Conservation (phyloP, 2,888 invertebrate genomes). For the Ephialtes manifestator region DNA sequence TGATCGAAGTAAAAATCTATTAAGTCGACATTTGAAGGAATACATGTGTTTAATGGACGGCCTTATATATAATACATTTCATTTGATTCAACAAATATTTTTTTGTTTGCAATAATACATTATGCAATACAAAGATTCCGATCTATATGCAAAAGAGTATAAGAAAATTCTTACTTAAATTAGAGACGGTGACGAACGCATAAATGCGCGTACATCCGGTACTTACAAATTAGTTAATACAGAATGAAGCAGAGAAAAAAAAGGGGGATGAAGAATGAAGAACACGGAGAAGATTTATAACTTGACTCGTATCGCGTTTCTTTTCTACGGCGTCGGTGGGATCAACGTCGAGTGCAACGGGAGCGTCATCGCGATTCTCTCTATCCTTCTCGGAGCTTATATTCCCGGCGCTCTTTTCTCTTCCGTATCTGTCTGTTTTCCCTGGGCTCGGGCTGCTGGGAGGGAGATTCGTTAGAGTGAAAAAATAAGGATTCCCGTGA, state of each 20-base stretch:
- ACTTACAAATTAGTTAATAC: neutral
- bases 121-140: too few relatives aligned
- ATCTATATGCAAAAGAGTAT: neutral
- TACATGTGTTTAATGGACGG: too few relatives aligned
- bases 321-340: constrained; percentile 2
- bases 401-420: constrained; percentile 1
- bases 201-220: constrained; percentile 35
- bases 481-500: constrained; percentile 53
- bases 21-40: too few relatives aligned
- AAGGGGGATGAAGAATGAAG: neutral
- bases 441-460: constrained; percentile 2
- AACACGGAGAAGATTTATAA: constrained; percentile 7
- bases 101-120: too few relatives aligned
- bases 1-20: too few relatives aligned
- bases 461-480: constrained; percentile 54
- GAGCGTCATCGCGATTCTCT: constrained; percentile 26
- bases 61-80: too few relatives aligned
- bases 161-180: constrained; percentile 13
- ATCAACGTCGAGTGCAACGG: constrained; percentile 38
- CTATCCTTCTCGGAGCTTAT: neutral
- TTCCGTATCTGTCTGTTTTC: constrained; percentile 37
- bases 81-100: too few relatives aligned
- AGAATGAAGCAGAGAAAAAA: neutral
- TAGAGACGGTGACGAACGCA: constrained; percentile 11
- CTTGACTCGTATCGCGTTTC: constrained; percentile 16